phyloP scores from a whole-genome alignment of 1,140 invertebrate species.

The Procambarus virginalis region DNA sequence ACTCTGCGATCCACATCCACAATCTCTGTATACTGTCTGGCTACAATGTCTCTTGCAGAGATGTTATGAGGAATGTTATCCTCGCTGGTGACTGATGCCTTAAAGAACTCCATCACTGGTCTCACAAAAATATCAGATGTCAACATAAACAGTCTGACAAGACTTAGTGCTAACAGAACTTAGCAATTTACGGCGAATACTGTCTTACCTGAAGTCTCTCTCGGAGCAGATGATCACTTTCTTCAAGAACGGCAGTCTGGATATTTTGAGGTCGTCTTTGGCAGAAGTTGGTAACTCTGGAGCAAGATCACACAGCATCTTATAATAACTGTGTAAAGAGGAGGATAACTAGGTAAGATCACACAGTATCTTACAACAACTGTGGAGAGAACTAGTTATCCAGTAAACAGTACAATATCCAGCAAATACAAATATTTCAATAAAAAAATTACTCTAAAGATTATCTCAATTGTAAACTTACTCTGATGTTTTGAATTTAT shows the following conservation, averaged over 20 bases:
- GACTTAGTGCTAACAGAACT: too few species aligned
- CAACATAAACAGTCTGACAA: too few species aligned
- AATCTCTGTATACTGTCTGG: too few species aligned
- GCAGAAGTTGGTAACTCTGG: slow-evolving; percentile 73
- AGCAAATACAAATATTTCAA: not conserved
- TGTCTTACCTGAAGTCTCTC: slow-evolving; percentile 71
- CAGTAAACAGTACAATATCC: not conserved
- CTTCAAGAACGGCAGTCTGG: slow-evolving; percentile 73
- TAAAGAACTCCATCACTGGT: too few species aligned
- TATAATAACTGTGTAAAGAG: slow-evolving; percentile 80
- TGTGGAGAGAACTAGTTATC: slow-evolving; percentile 74
- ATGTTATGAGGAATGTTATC: too few species aligned
- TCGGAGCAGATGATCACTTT: slow-evolving; percentile 73
- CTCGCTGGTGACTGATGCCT: too few species aligned
- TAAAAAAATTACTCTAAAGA: too few species aligned
- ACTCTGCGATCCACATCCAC: too few species aligned
- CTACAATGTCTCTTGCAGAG: too few species aligned
- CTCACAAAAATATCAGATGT: too few species aligned
- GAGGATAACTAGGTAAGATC: slow-evolving; percentile 67
- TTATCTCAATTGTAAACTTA: slow-evolving; percentile 33
- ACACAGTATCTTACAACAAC: slow-evolving; percentile 82
- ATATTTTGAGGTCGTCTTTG: slow-evolving; percentile 70
- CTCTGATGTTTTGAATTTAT: slow-evolving; percentile 77
- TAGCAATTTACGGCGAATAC: too few species aligned
- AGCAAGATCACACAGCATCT: slow-evolving; percentile 77